A percentile compares a stretch with the other conserved stretches of the same genome.
Conservation (phyloP, 2,888 invertebrate species). For the Slavum lentiscoides region DNA sequence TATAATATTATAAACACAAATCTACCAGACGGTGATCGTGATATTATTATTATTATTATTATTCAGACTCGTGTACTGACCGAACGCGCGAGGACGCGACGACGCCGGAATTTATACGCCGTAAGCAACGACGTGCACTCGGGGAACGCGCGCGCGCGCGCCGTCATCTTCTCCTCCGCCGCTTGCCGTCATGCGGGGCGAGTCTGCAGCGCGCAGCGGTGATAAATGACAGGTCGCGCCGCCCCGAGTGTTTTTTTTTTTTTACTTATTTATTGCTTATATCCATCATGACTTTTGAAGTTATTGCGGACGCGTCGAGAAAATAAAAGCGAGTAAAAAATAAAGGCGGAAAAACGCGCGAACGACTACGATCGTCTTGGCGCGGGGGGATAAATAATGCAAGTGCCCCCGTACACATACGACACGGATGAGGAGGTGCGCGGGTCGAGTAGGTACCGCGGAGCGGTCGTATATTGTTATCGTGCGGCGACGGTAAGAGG, state of each 20-base stretch:
- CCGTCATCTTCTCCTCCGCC: too few species aligned
- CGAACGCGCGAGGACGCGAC: not conserved
- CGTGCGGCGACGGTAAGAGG: too few species aligned
- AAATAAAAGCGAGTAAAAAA: constrained; percentile 14
- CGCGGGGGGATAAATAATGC: too few species aligned
- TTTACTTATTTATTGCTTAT: constrained; percentile 44
- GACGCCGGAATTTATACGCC: constrained; percentile 20
- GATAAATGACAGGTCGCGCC: constrained; percentile 44
- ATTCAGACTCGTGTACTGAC: constrained; percentile 21
- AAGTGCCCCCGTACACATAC: too few species aligned
- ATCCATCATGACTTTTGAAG: constrained; percentile 45
- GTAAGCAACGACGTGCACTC: constrained; percentile 12
- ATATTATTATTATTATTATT: constrained; percentile 37
- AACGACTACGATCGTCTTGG: not conserved
- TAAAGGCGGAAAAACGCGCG: not conserved
- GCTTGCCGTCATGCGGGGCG: too few species aligned
- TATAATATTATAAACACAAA: not conserved
- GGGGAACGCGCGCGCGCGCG: too few species aligned
- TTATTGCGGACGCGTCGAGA: constrained; percentile 51
- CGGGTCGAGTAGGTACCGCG: too few species aligned
- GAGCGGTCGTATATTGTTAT: too few species aligned
- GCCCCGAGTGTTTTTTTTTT: not conserved
- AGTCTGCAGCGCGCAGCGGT: not conserved
- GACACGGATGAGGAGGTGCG: too few species aligned
- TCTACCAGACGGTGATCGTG: too few species aligned